These are phyloP conservation scores for Scleropages formosus DNA, from an alignment of 2,797 vertebrate genomes.

Conservation along the genomic window DNA sequence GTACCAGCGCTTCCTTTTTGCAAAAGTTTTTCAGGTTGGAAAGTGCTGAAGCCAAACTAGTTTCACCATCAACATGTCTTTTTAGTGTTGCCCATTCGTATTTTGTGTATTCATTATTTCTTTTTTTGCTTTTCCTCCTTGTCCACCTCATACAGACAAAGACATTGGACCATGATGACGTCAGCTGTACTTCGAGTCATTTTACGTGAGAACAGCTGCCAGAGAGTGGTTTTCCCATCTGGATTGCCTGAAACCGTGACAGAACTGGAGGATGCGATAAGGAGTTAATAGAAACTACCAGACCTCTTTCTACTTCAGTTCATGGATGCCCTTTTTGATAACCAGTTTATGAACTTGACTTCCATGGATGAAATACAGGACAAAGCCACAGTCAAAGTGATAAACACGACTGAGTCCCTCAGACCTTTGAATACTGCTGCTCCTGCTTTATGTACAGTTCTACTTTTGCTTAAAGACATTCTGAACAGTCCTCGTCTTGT, in stretches of 20 bases:
- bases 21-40: too few relatives aligned
- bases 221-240: conserved; percentile 33
- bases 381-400: conserved; percentile 34
- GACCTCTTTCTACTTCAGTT: background rate
- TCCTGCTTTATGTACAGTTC: too few relatives aligned
- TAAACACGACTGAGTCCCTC: background rate
- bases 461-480: too few relatives aligned
- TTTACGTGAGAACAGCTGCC: conserved; percentile 32
- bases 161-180: background rate
- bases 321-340: background rate
- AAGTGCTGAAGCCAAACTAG: too few relatives aligned
- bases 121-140: too few relatives aligned
- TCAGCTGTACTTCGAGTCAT: conserved; percentile 38
- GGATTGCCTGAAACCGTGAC: conserved; percentile 26
- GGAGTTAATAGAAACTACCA: background rate
- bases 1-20: too few relatives aligned
- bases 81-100: too few relatives aligned
- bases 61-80: too few relatives aligned
- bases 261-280: background rate
- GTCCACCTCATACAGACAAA: too few relatives aligned
- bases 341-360: conserved; percentile 41
- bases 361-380: conserved; percentile 39
- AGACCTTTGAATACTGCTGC: too few relatives aligned
- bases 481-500: too few relatives aligned
- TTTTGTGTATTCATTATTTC: too few relatives aligned